These are phyloP conservation scores for Pollachius pollachius DNA, from an alignment of 2,113 vertebrate species.

Conservation along the genomic window DNA sequence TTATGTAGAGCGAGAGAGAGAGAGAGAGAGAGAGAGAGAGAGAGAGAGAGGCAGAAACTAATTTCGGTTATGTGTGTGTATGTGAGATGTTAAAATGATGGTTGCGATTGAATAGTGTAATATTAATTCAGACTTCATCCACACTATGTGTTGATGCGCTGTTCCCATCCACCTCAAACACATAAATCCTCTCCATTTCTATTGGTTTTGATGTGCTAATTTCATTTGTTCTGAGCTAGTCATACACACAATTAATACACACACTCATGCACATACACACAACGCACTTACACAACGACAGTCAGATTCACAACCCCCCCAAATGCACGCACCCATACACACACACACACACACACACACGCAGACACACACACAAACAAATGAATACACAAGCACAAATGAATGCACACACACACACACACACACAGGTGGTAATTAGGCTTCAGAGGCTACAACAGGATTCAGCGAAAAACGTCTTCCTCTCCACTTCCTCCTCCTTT, in stretches of 20 bases:
- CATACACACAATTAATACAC: conserved; percentile 11
- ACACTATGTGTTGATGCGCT: too few relatives aligned
- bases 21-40: too few relatives aligned
- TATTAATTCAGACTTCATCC: too few relatives aligned
- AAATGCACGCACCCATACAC: conserved; percentile 1
- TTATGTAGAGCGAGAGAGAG: background rate
- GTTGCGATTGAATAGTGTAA: too few relatives aligned
- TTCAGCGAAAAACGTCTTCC: background rate
- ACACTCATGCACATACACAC: conserved; percentile 39
- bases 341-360: conserved; percentile 5
- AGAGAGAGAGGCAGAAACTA: too few relatives aligned
- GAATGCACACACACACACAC: too few relatives aligned
- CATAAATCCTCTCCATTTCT: conserved; percentile 20
- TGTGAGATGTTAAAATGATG: too few relatives aligned
- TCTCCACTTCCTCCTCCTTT: background rate
- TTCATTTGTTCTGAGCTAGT: conserved; percentile 43
- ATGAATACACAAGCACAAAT: too few relatives aligned
- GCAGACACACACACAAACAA: conserved; percentile 10
- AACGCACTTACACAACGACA: conserved; percentile 33
- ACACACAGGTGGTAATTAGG: conserved; percentile 29
- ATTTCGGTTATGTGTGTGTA: conserved; percentile 1
- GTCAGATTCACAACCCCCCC: background rate
- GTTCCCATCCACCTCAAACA: background rate
- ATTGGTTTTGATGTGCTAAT: conserved; percentile 70
- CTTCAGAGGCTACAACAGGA: conserved; percentile 13